Evolutionary conservation across 2,113 vertebrate species (phyloP), one percentile per base, ranked within the genome.

Genomic region (Salvelinus fontinalis): DNA sequence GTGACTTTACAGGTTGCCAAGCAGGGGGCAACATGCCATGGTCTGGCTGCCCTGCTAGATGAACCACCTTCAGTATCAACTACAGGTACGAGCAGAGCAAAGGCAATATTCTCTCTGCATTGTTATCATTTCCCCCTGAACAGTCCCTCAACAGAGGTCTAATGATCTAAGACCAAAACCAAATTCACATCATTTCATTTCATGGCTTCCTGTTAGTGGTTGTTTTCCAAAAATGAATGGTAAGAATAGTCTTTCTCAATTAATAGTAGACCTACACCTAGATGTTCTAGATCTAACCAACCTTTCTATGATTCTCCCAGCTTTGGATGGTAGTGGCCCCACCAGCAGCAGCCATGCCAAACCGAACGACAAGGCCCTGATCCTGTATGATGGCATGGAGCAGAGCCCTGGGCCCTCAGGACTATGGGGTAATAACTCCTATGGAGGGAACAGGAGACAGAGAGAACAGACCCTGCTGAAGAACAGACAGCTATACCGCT

Each of bases 1-100:
- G 96, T 98, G 67, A 96, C 94, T 0, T 87, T 98, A 27, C 92
- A 95, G 86, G 95, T 97, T n/a, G 96, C 93, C 51, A 99, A 97
- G 86, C 95, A 93, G 84, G 97, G 94, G 81, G 96, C 96, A 22
- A 94, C 95, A 81, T 95, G 93, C 75, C 95, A 97, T 82, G 96
- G 97, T 22, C 90, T 98, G 13, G 94, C 91, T 57, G 94, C 94
- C 14, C 88, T 97, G 62, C 92, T 99, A 85, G 94, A 90, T 70
- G 93, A 95, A 73, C 91, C 93, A 2, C 90, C 92, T 14, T 88
- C 94, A 22, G 90, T 94, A 77, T 92, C 91, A 83, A 92, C 91
- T 59, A 90, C 93, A 93, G 90, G 95, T 95, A 90, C 87, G 68
- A 29, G 62, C 22, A 74, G 44, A 34, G 4, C 27, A 26, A 31